Evolutionary conservation across 2,113 vertebrate species (phyloP).

Genomic region (Chionomys nivalis): DNA sequence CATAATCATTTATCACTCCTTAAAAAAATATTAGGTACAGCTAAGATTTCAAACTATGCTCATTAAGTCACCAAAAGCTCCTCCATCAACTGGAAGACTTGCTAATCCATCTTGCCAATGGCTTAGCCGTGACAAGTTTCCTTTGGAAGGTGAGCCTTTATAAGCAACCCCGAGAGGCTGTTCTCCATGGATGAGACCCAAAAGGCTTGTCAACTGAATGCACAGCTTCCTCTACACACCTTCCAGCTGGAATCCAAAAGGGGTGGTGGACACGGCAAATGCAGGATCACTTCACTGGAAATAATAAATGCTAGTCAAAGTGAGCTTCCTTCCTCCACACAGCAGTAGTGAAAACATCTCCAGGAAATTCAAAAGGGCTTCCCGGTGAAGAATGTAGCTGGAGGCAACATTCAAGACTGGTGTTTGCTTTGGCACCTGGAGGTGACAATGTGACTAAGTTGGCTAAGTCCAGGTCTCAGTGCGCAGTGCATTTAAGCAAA

Average conservation of each 20-base stretch:
- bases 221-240: constrained; percentile 24
- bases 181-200: constrained; percentile 66
- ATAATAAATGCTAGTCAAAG: constrained; percentile 8
- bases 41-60: constrained; percentile 80
- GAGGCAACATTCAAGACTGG: not conserved
- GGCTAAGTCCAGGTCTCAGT: not conserved
- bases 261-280: constrained; percentile 20
- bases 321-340: constrained; percentile 8
- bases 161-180: constrained; percentile 81
- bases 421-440: constrained; percentile 39
- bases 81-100: constrained; percentile 85
- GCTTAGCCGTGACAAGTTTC: constrained; percentile 82
- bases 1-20: constrained; percentile 21
- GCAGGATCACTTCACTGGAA: not conserved
- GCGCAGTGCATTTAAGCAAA: not conserved
- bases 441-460: constrained; percentile 45
- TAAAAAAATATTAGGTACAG: constrained; percentile 42
- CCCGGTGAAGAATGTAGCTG: not conserved
- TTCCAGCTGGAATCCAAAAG: constrained; percentile 29
- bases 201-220: constrained; percentile 76
- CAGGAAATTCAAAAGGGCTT: not conserved
- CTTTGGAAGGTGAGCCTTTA: constrained; percentile 83
- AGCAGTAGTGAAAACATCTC: constrained; percentile 11
- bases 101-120: constrained; percentile 83
- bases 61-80: constrained; percentile 76